A percentile compares a stretch with the other conserved stretches of the same genome.
These are phyloP conservation scores for Paramisgurnus dabryanus DNA, from an alignment of 2,113 vertebrate genomes.

Conservation along the genomic window DNA sequence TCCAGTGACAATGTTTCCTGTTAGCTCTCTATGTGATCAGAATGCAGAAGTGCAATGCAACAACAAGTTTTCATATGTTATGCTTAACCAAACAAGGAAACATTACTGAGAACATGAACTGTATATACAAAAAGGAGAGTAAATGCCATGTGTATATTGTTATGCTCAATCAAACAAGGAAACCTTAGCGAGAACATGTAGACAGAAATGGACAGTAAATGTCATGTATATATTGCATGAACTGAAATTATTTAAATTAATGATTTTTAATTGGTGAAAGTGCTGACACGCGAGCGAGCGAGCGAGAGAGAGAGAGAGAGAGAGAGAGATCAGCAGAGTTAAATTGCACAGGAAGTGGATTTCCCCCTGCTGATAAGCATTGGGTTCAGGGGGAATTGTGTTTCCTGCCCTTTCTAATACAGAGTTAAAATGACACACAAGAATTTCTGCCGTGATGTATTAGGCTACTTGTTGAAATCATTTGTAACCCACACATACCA, in stretches of 20 bases:
- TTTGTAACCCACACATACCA: neutral
- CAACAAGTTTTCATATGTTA: too few species aligned
- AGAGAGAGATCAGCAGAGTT: neutral
- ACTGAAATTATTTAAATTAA: too few species aligned
- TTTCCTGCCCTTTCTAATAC: conserved; percentile 38
- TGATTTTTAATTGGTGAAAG: too few species aligned
- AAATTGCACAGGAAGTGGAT: conserved; percentile 32
- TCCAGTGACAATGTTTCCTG: neutral
- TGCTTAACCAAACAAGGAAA: neutral
- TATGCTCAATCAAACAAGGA: neutral
- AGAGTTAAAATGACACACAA: neutral
- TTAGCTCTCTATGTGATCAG: neutral
- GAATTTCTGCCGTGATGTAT: neutral
- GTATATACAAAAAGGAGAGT: too few species aligned
- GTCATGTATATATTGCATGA: neutral
- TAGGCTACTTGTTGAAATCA: neutral
- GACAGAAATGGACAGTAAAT: neutral
- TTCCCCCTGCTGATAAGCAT: conserved; percentile 7
- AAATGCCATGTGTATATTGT: too few species aligned
- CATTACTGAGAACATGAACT: too few species aligned
- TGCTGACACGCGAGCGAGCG: neutral
- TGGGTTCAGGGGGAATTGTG: neutral
- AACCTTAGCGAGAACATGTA: neutral
- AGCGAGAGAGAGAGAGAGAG: conserved; percentile 7
- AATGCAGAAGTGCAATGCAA: neutral